A percentile compares a stretch with the other conserved stretches of the same genome.
These are phyloP conservation scores for Pecten maximus DNA, from an alignment of 2,888 invertebrate species.

Conservation along the genomic window DNA sequence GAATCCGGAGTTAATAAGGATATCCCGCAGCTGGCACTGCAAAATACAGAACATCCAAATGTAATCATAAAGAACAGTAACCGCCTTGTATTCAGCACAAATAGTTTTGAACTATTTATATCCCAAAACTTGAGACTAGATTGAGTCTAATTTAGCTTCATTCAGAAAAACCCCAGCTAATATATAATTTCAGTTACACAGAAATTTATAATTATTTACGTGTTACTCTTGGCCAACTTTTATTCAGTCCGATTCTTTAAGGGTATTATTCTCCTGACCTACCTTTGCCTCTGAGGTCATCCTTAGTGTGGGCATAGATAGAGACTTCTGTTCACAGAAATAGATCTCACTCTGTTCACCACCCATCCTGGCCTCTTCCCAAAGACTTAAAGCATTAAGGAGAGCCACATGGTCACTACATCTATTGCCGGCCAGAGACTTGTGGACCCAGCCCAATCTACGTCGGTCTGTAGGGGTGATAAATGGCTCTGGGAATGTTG, in stretches of 20 bases:
- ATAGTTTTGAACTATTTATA: no score
- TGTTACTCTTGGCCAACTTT: no score
- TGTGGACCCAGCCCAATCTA: conserved; percentile 92
- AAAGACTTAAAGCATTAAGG: conserved; percentile 93
- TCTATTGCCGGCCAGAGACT: conserved; percentile 92
- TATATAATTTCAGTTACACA: no score
- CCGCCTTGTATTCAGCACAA: no score
- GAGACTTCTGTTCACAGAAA: conserved; percentile 95
- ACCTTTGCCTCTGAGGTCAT: conserved; percentile 93
- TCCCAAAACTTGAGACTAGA: no score
- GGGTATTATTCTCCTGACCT: background rate
- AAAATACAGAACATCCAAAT: conserved; percentile 46
- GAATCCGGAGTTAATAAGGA: conserved; percentile 91
- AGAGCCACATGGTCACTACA: conserved; percentile 98
- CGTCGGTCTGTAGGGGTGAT: conserved; percentile 85
- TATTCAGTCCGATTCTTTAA: no score
- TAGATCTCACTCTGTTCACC: conserved; percentile 88
- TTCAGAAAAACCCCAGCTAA: no score
- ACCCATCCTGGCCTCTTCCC: conserved; percentile 84
- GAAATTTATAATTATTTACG: no score
- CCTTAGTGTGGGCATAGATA: conserved; percentile 93
- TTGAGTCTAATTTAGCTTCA: no score
- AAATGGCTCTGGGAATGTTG: conserved; percentile 97
- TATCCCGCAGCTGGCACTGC: conserved; percentile 87
- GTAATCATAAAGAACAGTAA: background rate